Evolutionary conservation across 2,113 vertebrate genomes (phyloP).

Genomic region (Gymnobelideus leadbeateri): DNA sequence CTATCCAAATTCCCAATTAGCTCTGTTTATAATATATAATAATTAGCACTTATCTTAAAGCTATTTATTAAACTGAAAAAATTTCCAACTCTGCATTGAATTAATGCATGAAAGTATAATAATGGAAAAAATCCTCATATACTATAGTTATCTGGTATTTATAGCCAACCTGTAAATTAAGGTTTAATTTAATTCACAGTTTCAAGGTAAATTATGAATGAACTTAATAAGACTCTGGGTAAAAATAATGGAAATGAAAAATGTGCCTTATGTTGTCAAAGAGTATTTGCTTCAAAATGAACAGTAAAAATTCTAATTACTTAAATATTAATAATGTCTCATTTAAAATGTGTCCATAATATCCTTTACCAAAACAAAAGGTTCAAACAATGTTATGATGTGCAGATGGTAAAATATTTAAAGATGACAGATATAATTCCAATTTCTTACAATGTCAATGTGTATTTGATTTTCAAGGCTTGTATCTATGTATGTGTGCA

Average conservation of each 20-base stretch:
- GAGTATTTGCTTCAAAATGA: slow-evolving; percentile 26
- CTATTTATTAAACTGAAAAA: slow-evolving; percentile 40
- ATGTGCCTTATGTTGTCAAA: slow-evolving; percentile 17
- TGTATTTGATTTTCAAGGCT: slow-evolving; percentile 42
- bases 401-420: slow-evolving; percentile 43
- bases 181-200: slow-evolving; percentile 17
- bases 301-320: slow-evolving; percentile 45
- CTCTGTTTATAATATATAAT: neutral
- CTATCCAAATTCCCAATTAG: slow-evolving; percentile 11
- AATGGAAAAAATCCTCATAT: slow-evolving; percentile 16
- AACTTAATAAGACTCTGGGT: slow-evolving; percentile 32
- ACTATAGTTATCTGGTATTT: slow-evolving; percentile 12
- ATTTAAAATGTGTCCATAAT: slow-evolving; percentile 20
- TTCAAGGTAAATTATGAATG: slow-evolving; percentile 44
- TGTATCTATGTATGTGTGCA: slow-evolving; percentile 37
- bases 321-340: slow-evolving; percentile 39
- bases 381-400: slow-evolving; percentile 54
- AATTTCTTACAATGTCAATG: slow-evolving; percentile 51
- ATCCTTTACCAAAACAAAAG: slow-evolving; percentile 46
- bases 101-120: slow-evolving; percentile 44
- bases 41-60: slow-evolving; percentile 48
- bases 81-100: neutral
- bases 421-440: slow-evolving; percentile 56
- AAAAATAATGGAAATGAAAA: slow-evolving; percentile 38
- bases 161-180: slow-evolving; percentile 45